Evolutionary conservation across 2,797 vertebrate genomes (phyloP).

Genomic region (Loriculus beryllinus): DNA sequence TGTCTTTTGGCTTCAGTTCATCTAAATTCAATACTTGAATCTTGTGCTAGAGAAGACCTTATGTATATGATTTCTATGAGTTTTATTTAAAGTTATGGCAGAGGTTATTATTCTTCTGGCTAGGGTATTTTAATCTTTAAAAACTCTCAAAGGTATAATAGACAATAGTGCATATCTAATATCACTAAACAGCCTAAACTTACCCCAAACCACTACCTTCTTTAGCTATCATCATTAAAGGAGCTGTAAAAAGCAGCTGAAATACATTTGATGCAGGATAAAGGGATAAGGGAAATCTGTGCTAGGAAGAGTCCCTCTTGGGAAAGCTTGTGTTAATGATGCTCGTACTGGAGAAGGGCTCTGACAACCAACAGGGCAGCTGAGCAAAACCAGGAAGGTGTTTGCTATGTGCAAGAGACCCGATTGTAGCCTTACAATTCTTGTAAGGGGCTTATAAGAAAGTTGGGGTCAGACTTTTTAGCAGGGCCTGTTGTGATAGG

Average conservation of each 20-base stretch:
- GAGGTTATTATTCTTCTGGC: background rate
- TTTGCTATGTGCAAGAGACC: background rate
- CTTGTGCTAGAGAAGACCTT: background rate
- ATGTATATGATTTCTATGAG: background rate
- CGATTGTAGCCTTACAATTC: background rate
- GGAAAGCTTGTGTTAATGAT: background rate
- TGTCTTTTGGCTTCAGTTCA: background rate
- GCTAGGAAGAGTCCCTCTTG: background rate
- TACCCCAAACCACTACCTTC: background rate
- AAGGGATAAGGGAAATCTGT: background rate
- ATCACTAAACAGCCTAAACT: background rate
- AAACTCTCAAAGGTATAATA: background rate
- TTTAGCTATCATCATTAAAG: background rate
- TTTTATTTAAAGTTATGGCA: background rate
- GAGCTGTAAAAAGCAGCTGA: background rate
- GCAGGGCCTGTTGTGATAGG: background rate
- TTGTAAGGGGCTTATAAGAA: background rate
- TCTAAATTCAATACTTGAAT: background rate
- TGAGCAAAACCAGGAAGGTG: background rate
- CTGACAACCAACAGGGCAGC: accelerated
- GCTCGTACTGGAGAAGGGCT: background rate
- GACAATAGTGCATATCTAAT: background rate
- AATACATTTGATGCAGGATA: background rate
- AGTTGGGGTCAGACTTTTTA: background rate
- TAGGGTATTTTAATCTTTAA: background rate